Conservation (phyloP, 1,140 invertebrate species). For the Drosophila punjabiensis region DNA sequence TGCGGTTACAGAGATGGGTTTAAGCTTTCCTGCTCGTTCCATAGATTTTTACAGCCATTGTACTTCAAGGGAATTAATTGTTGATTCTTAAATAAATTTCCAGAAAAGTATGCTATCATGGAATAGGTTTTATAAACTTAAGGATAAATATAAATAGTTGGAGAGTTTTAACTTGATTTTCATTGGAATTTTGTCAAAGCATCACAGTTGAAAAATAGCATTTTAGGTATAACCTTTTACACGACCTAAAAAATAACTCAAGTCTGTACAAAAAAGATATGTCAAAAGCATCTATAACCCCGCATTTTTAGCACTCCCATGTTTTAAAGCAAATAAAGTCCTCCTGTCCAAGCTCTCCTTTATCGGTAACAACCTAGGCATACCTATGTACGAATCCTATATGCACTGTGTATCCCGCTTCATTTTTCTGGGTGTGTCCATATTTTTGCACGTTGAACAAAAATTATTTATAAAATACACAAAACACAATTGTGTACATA, state of each 20-base stretch:
- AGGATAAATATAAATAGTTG: background rate
- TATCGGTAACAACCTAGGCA: background rate
- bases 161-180: too few species aligned
- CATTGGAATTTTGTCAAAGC: too few species aligned
- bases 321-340: conserved; percentile 1
- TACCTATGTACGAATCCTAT: background rate
- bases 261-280: background rate
- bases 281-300: background rate
- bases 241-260: background rate
- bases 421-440: conserved; percentile 59
- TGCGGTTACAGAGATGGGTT: background rate
- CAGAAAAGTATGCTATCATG: background rate
- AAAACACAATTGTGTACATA: conserved; percentile 53
- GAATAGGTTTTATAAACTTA: background rate
- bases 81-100: background rate
- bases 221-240: background rate
- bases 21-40: background rate
- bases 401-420: background rate
- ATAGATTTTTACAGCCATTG: background rate
- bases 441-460: conserved; percentile 57
- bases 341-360: background rate
- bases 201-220: background rate
- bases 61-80: background rate
- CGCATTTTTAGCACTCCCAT: background rate
- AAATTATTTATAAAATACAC: conserved; percentile 78